Base-by-base conservation (phyloP, 2,888 invertebrate species). In the Cheiracanthium punctorium region DNA sequence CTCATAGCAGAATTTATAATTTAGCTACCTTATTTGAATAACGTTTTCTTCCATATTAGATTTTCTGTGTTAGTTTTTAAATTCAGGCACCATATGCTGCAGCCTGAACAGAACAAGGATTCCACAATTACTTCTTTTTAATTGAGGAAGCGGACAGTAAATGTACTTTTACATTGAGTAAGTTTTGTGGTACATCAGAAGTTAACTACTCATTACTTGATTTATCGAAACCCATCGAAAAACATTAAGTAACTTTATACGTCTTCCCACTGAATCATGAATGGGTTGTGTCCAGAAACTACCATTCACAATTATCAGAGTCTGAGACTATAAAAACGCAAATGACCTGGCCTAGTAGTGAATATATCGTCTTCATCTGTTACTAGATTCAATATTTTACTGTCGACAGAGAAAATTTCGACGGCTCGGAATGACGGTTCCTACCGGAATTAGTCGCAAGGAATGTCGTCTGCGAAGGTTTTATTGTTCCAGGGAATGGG, bases 321-420 rank as follows among this genome's bases (percentile, higher is more conserved):
- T 64, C 41, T 30, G 32, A 33, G n/a, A 75, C 24, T 64, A 82
- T 71, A 76, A 67, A 81, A 74, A 74, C 29, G 67, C 71, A 72
- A 72, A 82, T 71, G 37, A 30, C 64, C 37, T 64, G 32, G 52
- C 24, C 65, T 24, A 72, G 8, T 29, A 72, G 58, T 48, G 43
- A 64, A 43, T 64, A 71, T 72, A 82, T 82, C 71, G 82, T 82
- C 76, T 72, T 82, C 82, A 77, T 71, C 82, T 82, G 82, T 76
- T 76, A 72, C 82, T 41, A 65, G 28, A n/a, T 24, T 24, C 58
- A 64, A 58, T 70, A 76, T 76, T 76, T 82, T 82, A 82, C 77
- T 76, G 58, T 71, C 32, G 58, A 43, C 48, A 33, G 76, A 43
- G n/a, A n/a, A n/a, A 76, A 77, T 71, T 82, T 82, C 82, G 67